Base-by-base conservation (phyloP, 2,888 invertebrate species). In the Phrixothrix hirtus region DNA sequence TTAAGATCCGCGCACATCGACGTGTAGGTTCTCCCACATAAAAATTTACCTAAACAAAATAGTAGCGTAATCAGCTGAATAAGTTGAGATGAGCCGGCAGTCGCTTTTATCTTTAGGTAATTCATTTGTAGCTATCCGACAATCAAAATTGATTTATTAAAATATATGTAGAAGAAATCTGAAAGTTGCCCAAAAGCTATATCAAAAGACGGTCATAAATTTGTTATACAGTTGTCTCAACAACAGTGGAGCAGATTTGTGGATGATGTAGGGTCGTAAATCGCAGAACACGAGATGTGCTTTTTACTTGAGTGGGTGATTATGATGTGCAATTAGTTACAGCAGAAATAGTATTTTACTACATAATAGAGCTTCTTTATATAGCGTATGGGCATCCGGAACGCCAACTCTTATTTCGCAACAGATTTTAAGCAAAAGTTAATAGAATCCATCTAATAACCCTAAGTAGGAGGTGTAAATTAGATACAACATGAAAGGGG, bases 241-340 rank as follows among this genome's bases (percentile, higher is more conserved):
- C 29, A 44, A 49, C 31, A 41, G 34, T 31, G 36, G 21, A 51
- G 34, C 51, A 44, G 51, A 44, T 51, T 51, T 39, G 39, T 12
- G 44, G 51, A 39, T 45, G 49, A 55, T 49, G 48, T 41, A 44
- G 37, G 39, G 36, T 48, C 44, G 38, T 41, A 45, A 49, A 55
- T 49, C 39, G 45, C 55, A 21, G 53, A 32, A 55, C 53, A 38
- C 36, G 47, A 32, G 42, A 42, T 47, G 46, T 47, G 46, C 44
- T 48, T 43, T 48, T 48, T 41, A 32, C 27, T 47, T 46, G 42
- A 52, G 46, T 46, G 41, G 42, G 41, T 52, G 46, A 52, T 52
- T 52, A 52, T 46, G 46, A 47, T 52, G 45, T 26, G 34, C 41
- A 52, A 52, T 52, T 46, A 52, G 34, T 52, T 41, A 37, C 34